A percentile compares a stretch with the other conserved stretches of the same genome.
These are phyloP conservation scores for Magallana gigas DNA, from an alignment of 1,140 invertebrate species.

Conservation along the genomic window DNA sequence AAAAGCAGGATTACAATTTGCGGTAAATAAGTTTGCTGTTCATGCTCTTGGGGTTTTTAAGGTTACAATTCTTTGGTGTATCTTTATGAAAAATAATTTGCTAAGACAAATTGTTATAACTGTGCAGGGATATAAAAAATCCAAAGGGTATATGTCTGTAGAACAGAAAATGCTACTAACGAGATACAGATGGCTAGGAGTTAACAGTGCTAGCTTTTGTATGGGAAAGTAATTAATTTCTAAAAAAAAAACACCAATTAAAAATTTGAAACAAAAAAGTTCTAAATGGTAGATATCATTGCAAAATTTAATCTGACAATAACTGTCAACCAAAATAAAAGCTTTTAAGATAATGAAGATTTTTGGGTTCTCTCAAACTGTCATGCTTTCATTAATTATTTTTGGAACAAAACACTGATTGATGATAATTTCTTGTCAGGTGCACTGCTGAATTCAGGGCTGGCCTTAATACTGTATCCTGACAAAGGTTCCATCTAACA, in stretches of 20 bases:
- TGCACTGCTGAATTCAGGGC: constrained; percentile 3
- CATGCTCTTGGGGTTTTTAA: not conserved
- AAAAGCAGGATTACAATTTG: constrained; percentile 27
- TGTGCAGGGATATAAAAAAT: too few species aligned
- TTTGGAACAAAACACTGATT: constrained; percentile 34
- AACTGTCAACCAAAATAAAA: constrained; percentile 15
- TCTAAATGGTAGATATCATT: constrained; percentile 32
- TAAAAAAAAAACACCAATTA: not conserved
- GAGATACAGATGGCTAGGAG: too few species aligned
- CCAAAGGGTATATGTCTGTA: too few species aligned
- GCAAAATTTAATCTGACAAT: constrained; percentile 28
- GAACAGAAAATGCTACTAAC: too few species aligned
- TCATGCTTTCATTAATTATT: constrained; percentile 35
- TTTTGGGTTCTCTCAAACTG: constrained; percentile 13
- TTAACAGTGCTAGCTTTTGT: too few species aligned
- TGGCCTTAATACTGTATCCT: constrained; percentile 26
- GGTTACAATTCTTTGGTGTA: not conserved
- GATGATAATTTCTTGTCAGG: constrained; percentile 37
- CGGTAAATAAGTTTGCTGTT: constrained; percentile 11
- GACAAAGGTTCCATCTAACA: not conserved
- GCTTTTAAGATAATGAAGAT: constrained; percentile 16
- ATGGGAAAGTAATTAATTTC: not conserved
- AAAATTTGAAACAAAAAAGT: not conserved
- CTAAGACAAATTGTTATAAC: too few species aligned
- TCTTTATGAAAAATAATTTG: too few species aligned